phyloP scores from a whole-genome alignment of 2,797 vertebrate species.

The Rhadinocentrus ornatus region DNA sequence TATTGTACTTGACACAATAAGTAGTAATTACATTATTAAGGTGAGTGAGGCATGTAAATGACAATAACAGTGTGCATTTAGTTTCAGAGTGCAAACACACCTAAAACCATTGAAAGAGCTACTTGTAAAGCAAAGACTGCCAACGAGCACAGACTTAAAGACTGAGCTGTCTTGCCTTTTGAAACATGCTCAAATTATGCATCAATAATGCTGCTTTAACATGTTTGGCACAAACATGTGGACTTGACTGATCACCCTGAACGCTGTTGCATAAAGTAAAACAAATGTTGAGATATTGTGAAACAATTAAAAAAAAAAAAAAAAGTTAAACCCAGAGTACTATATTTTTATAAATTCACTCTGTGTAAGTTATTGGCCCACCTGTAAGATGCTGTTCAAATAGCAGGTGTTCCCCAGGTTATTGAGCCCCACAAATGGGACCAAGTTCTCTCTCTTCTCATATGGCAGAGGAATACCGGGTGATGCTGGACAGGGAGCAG shows the following conservation, averaged over 20 bases:
- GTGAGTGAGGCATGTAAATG: background rate
- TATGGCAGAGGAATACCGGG: constrained; percentile 73
- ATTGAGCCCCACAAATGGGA: constrained; percentile 96
- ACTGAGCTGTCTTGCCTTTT: background rate
- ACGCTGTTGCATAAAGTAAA: background rate
- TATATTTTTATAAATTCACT: background rate
- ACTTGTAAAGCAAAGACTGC: background rate
- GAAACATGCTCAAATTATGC: background rate
- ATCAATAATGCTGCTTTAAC: background rate
- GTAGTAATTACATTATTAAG: background rate
- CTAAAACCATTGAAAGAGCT: background rate
- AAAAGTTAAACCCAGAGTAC: background rate
- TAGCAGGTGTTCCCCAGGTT: constrained; percentile 99
- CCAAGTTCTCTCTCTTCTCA: constrained; percentile 87
- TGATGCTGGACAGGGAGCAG: constrained; percentile 81
- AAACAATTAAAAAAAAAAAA: too few species aligned
- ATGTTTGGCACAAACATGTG: background rate
- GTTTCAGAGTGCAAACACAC: background rate
- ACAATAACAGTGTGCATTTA: background rate
- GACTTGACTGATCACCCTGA: too few species aligned
- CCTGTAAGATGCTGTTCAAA: constrained; percentile 98
- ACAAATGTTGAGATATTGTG: background rate
- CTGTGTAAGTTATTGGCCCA: constrained; percentile 41
- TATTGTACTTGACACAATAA: too few species aligned
- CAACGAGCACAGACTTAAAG: background rate